Evolutionary conservation across 2,888 invertebrate genomes (phyloP).

Genomic region (Meteorus cinctellus): DNA sequence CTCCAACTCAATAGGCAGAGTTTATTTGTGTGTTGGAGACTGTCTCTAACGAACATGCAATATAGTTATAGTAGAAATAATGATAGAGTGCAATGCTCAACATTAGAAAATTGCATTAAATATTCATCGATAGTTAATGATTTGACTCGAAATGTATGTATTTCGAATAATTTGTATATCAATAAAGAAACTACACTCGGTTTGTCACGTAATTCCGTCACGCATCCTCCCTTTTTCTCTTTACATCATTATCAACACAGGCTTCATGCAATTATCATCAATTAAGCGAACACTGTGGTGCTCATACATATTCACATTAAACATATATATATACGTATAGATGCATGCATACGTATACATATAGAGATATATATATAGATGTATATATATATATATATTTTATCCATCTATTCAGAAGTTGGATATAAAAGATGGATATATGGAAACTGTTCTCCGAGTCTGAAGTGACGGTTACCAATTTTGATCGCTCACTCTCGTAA

Average conservation of each 20-base stretch:
- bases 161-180: slow-evolving; percentile 20
- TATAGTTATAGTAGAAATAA: not conserved
- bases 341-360: not conserved
- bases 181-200: slow-evolving; percentile 26
- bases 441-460: not conserved
- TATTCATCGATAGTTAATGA: slow-evolving; percentile 7
- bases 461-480: not conserved
- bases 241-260: slow-evolving; percentile 26
- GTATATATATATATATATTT: not conserved
- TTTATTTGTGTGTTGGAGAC: not conserved
- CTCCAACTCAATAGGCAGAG: not conserved
- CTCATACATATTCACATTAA: slow-evolving; percentile 20
- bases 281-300: slow-evolving; percentile 21
- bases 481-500: not conserved
- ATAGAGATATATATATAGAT: not conserved
- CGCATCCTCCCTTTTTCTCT: not conserved
- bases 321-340: not conserved
- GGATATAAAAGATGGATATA: not conserved
- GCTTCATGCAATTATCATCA: slow-evolving; percentile 36
- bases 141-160: not conserved
- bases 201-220: slow-evolving; percentile 15
- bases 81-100: not conserved
- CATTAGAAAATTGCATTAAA: not conserved
- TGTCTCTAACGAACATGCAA: not conserved
- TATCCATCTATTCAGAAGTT: not conserved